Conservation (phyloP, 1,140 invertebrate genomes). For the Cepaea nemoralis region DNA sequence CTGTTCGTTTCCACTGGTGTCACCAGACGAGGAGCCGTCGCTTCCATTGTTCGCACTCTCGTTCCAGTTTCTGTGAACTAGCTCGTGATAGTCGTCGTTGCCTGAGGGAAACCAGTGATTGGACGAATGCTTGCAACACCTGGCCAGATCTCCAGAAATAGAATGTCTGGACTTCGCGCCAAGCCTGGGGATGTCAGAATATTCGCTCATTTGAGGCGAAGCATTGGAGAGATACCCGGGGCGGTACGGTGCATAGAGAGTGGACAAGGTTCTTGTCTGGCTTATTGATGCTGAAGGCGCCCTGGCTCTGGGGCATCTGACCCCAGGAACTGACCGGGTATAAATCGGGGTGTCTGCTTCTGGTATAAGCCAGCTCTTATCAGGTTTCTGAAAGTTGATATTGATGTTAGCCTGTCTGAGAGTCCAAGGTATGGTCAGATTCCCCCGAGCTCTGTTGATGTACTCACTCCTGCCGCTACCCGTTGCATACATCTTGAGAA, state of each 20-base stretch:
- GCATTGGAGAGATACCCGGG: background rate
- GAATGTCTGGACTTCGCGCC: background rate
- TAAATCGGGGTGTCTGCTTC: background rate
- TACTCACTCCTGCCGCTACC: background rate
- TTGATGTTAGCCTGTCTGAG: background rate
- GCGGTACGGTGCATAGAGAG: background rate
- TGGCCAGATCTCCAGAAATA: background rate
- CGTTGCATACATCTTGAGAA: background rate
- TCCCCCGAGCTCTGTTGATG: background rate
- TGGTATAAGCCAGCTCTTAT: background rate
- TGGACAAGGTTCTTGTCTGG: background rate
- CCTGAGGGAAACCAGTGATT: background rate
- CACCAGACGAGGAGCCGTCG: slow-evolving; percentile 17
- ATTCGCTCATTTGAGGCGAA: background rate
- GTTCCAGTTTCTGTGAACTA: slow-evolving; percentile 20
- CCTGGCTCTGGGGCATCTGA: background rate
- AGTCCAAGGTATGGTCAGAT: background rate
- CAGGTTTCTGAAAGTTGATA: background rate
- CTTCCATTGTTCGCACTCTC: slow-evolving; percentile 33
- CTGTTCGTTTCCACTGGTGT: background rate
- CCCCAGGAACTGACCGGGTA: background rate
- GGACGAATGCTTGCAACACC: background rate
- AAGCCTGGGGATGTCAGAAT: background rate
- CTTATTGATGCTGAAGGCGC: background rate
- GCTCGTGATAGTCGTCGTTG: background rate